Conservation (phyloP, 1,140 invertebrate genomes). For the Drosophila biarmipes region DNA sequence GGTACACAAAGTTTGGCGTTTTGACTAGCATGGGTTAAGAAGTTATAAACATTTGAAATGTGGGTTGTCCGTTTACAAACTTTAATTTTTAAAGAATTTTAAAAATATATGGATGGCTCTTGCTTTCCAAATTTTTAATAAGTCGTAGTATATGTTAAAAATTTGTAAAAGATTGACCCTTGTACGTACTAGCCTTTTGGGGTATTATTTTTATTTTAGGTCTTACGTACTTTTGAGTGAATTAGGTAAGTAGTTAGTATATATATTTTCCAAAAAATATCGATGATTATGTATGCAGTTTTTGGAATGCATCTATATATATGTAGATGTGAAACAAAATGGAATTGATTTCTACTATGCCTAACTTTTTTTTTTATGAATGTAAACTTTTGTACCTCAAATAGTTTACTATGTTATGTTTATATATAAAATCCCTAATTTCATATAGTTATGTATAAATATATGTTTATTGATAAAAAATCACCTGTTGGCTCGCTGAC, state of each 20-base stretch:
- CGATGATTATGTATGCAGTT: constrained; percentile 42
- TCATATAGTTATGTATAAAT: constrained; percentile 22
- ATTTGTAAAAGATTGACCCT: constrained; percentile 4
- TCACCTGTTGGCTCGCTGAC: constrained; percentile 81
- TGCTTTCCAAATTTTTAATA: not conserved
- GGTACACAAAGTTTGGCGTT: constrained; percentile 51
- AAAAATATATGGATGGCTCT: not conserved
- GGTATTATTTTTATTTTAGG: constrained; percentile 37
- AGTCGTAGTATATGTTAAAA: too few relatives aligned
- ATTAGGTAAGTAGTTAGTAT: constrained; percentile 57
- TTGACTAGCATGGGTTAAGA: constrained; percentile 58
- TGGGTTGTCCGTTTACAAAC: not conserved
- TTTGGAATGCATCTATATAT: constrained; percentile 6
- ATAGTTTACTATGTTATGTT: constrained; percentile 5
- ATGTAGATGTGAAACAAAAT: constrained; percentile 13
- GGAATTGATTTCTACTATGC: not conserved
- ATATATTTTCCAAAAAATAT: constrained; percentile 40
- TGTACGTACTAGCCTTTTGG: constrained; percentile 41
- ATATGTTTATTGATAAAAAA: constrained; percentile 44
- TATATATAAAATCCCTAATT: not conserved
- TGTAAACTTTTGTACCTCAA: constrained; percentile 9
- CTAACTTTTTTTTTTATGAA: constrained; percentile 23
- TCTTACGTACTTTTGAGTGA: constrained; percentile 39
- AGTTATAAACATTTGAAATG: constrained; percentile 3
- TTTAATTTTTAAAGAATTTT: not conserved